Conservation (phyloP, 2,797 vertebrate species). For the Onychomys torridus region DNA sequence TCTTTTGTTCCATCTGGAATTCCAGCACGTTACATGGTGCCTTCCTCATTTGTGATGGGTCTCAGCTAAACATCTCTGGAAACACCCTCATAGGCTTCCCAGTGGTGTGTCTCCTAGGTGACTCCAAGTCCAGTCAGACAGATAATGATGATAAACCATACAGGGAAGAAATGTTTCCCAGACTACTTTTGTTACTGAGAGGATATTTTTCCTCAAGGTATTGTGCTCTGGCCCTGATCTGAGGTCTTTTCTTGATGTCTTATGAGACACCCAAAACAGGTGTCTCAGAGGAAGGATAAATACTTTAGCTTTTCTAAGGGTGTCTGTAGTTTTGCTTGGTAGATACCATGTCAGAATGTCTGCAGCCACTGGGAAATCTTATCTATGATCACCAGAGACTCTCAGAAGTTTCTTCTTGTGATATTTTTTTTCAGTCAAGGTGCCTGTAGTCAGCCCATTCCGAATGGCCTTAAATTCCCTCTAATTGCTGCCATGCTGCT, state of each 20-base stretch:
- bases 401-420: conserved; percentile 3
- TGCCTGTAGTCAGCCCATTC: not conserved
- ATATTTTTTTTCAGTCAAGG: not conserved
- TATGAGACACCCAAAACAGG: not conserved
- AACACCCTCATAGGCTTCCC: not conserved
- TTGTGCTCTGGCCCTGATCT: no score
- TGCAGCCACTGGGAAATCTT: not conserved
- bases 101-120: not conserved
- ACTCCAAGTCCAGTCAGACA: not conserved
- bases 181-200: not conserved
- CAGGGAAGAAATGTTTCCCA: not conserved
- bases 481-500: conserved; percentile 52
- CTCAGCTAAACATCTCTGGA: not conserved
- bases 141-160: not conserved
- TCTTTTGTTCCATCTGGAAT: not conserved
- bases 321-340: not conserved
- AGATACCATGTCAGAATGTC: not conserved
- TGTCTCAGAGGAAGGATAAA: not conserved
- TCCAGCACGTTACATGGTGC: not conserved
- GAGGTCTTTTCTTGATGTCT: not conserved
- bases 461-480: conserved; percentile 23
- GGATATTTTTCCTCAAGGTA: not conserved
- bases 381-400: conserved; percentile 14
- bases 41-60: no score
- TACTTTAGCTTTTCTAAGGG: not conserved